Evolutionary conservation across 2,113 vertebrate genomes (phyloP), one percentile per base, ranked within the genome.

Genomic region (Hirundichthys speculiger): DNA sequence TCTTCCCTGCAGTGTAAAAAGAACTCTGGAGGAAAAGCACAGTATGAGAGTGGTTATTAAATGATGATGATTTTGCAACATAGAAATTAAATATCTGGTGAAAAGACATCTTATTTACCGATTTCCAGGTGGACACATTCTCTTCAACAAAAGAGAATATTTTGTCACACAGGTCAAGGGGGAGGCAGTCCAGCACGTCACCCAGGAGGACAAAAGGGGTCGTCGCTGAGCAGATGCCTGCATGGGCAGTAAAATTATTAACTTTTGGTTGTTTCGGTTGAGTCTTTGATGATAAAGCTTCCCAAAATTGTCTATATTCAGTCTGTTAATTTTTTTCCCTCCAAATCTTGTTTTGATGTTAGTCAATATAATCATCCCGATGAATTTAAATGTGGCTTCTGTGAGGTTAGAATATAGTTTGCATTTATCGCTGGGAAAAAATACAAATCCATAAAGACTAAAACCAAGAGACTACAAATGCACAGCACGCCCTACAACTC

Each of bases 71-170:
- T 18, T 55, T 62, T 9, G 48, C 0, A 1, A 3, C 1, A 2
- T 11, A 13, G 30, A 22, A 45, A 22, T 2, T 24, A 19, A 3
- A 8, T 8, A 45, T 45, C 8, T 45, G 3, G 1, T 8, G 43
- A 6, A 34, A 34, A 34, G 43, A 19, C 11, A 19, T 19, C 11
- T 50, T 47, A 92, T 91, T 89, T 90, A 99, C 98, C 0, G 98
- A 98, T 88, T 99, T 99, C 98, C 98, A 99, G 0, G 97, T 99
- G 73, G 95, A 94, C 64, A 99, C 98, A 70, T 99, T 99, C 77
- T 98, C 95, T 89, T 99, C 97, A 3, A 99, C 97, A 80, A 99
- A 99, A 43, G 95, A 95, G 87, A 99, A 99, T 71, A 99, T 98
- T 82, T 87, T 96, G 83, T 99, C 98, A 83, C 98, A 99, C 4